Percentiles rank a stretch among this genome's conserved stretches.
These are phyloP conservation scores for Ariolimax columbianus DNA, from an alignment of 2,888 invertebrate species.

Conservation along the genomic window DNA sequence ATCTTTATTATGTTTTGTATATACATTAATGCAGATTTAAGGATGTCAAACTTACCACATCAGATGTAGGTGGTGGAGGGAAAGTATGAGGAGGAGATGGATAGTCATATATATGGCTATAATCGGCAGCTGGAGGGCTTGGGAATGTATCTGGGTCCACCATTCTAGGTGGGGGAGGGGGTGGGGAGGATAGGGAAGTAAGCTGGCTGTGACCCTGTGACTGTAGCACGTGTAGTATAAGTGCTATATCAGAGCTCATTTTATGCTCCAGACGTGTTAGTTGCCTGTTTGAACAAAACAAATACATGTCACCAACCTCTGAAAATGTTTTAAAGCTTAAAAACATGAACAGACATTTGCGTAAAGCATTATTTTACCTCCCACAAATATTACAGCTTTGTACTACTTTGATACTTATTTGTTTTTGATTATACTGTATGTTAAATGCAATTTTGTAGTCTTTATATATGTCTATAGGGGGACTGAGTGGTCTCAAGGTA, in stretches of 20 bases:
- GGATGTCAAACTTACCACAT: constrained; percentile 53
- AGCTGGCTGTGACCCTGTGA: constrained; percentile 59
- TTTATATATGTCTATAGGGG: no score
- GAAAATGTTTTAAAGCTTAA: not conserved
- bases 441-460: no score
- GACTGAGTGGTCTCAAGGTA: no score
- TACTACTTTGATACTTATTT: no score
- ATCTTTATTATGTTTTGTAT: no score
- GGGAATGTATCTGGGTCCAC: constrained; percentile 56
- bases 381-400: no score
- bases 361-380: not conserved
- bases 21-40: no score
- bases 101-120: constrained; percentile 56
- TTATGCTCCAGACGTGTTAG: constrained; percentile 75
- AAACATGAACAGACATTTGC: not conserved
- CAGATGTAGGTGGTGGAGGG: constrained; percentile 53
- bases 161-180: constrained; percentile 53
- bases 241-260: constrained; percentile 76
- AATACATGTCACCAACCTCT: not conserved
- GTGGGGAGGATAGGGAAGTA: constrained; percentile 48
- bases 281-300: constrained; percentile 64
- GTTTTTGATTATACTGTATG: no score
- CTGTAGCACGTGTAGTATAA: constrained; percentile 74
- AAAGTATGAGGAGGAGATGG: constrained; percentile 57
- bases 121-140: constrained; percentile 57